Percentiles rank a stretch among this genome's conserved stretches.
Evolutionary conservation across 1,140 invertebrate genomes (phyloP).

Genomic region (Drosophila fuyamai): DNA sequence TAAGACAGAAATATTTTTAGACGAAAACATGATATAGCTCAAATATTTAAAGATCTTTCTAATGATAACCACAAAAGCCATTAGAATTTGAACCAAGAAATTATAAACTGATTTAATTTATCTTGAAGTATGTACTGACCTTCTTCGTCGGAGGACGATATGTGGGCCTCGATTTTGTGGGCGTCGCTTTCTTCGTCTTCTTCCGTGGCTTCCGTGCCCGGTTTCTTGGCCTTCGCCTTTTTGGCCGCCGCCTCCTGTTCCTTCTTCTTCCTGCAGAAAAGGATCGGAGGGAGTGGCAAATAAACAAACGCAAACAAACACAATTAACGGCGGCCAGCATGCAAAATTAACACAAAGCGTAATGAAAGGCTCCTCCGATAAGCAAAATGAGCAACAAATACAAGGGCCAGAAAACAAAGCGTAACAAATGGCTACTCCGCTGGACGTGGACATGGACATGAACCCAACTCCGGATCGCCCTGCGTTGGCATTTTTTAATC

Average conservation of each 20-base stretch:
- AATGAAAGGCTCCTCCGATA: slow-evolving; percentile 78
- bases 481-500: slow-evolving; percentile 70
- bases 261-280: slow-evolving; percentile 56
- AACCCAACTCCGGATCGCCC: slow-evolving; percentile 37
- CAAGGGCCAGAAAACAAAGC: slow-evolving; percentile 50
- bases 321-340: slow-evolving; percentile 69
- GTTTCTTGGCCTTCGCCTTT: slow-evolving; percentile 50
- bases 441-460: slow-evolving; percentile 30
- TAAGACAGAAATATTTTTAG: too few relatives aligned
- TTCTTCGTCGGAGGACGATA: slow-evolving; percentile 73
- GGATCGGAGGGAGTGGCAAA: slow-evolving; percentile 33
- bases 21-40: too few relatives aligned
- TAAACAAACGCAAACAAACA: slow-evolving; percentile 62
- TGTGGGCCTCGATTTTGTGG: slow-evolving; percentile 14
- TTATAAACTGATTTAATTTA: background rate
- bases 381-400: slow-evolving; percentile 80
- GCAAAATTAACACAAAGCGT: slow-evolving; percentile 80
- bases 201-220: slow-evolving; percentile 31
- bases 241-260: slow-evolving; percentile 56
- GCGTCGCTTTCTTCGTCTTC: slow-evolving; percentile 39
- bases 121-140: slow-evolving; percentile 41
- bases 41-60: too few relatives aligned
- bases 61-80: too few relatives aligned
- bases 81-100: too few relatives aligned
- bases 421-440: slow-evolving; percentile 58